Conservation (phyloP, 2,888 invertebrate genomes). For the Siphlonurus alternatus region DNA sequence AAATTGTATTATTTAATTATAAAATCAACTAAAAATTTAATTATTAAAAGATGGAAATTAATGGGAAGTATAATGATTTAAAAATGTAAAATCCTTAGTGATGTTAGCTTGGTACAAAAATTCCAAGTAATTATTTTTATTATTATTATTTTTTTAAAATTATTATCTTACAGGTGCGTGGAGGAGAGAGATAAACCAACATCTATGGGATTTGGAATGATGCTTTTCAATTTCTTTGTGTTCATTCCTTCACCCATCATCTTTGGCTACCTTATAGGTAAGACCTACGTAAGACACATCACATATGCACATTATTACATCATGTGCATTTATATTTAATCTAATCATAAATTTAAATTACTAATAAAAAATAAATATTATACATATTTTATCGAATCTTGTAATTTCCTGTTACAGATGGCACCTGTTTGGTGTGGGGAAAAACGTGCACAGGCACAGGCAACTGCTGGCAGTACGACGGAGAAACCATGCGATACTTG, state of each 20-base stretch:
- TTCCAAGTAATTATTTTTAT: too few relatives aligned
- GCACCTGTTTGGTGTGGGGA: constrained; percentile 53
- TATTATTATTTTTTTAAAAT: too few relatives aligned
- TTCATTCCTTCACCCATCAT: constrained; percentile 62
- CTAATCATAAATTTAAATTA: background rate
- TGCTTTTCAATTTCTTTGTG: constrained; percentile 49
- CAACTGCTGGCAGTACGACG: constrained; percentile 59
- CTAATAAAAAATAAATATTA: too few relatives aligned
- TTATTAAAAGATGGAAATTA: too few relatives aligned
- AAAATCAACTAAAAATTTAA: too few relatives aligned
- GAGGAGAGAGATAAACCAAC: constrained; percentile 55
- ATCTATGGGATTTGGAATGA: constrained; percentile 51
- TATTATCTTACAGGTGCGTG: constrained; percentile 39
- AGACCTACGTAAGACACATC: constrained; percentile 12
- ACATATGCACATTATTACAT: too few relatives aligned
- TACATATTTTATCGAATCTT: too few relatives aligned
- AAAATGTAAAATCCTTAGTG: too few relatives aligned
- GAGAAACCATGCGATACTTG: constrained; percentile 40
- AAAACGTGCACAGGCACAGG: constrained; percentile 50
- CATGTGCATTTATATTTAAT: too few relatives aligned
- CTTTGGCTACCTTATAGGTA: constrained; percentile 53
- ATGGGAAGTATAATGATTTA: too few relatives aligned
- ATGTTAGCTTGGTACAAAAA: too few relatives aligned
- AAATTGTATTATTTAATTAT: too few relatives aligned
- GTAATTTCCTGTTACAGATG: constrained; percentile 32